Percentiles rank a stretch among this genome's conserved stretches.
phyloP scores from a whole-genome alignment of 2,797 vertebrate species.

The Melanotaenia nigrans region DNA sequence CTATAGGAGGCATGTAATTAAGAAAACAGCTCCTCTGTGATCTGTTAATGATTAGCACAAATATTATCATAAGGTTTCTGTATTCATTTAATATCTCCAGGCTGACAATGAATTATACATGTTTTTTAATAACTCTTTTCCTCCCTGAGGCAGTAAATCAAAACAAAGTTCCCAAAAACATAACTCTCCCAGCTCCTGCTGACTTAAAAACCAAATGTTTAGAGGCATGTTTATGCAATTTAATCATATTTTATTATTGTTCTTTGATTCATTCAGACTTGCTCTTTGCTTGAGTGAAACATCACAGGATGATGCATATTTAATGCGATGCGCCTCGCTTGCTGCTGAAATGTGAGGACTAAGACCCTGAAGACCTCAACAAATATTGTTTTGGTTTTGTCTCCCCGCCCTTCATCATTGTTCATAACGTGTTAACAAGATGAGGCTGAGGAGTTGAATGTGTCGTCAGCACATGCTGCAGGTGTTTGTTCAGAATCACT shows the following conservation, averaged over 20 bases:
- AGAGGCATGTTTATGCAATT: not conserved
- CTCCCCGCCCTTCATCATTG: not conserved
- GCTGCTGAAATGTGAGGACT: not conserved
- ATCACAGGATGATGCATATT: not conserved
- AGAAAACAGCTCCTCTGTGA: slow-evolving; percentile 17
- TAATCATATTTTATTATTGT: not conserved
- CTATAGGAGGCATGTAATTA: slow-evolving; percentile 17
- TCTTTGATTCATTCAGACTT: not conserved
- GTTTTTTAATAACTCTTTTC: slow-evolving; percentile 30
- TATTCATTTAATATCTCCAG: slow-evolving; percentile 52
- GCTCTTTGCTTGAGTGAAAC: not conserved
- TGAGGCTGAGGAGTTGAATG: not conserved
- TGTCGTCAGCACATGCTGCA: not conserved
- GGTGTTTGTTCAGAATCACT: not conserved
- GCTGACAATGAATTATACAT: slow-evolving; percentile 55
- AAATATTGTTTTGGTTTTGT: not conserved
- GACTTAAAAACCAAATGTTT: slow-evolving; percentile 8
- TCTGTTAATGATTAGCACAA: slow-evolving; percentile 31
- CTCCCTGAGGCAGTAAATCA: slow-evolving; percentile 38
- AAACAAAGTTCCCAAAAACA: slow-evolving; percentile 16
- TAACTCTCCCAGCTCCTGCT: not conserved
- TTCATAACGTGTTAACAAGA: not conserved
- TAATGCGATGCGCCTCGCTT: not conserved
- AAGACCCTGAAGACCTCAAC: not conserved
- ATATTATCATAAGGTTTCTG: slow-evolving; percentile 41